Conservation (phyloP, 2,113 vertebrate genomes). For the Thalassarche chlororhynchos region DNA sequence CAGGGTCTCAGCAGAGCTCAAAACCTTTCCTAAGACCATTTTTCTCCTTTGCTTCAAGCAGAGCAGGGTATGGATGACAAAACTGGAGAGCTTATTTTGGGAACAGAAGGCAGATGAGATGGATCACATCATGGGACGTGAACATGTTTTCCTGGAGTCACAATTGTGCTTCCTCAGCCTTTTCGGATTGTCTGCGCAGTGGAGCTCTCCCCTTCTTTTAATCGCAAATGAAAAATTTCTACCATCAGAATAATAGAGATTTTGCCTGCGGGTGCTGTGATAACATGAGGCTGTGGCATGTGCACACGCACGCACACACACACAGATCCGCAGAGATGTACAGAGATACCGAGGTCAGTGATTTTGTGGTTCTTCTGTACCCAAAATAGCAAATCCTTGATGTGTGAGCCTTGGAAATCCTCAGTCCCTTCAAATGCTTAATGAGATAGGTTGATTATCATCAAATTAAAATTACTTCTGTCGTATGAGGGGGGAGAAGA, state of each 20-base stretch:
- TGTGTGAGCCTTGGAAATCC: background rate
- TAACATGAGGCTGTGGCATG: background rate
- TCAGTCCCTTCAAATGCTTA: background rate
- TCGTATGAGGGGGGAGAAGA: background rate
- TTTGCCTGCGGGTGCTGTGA: background rate
- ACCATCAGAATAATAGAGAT: background rate
- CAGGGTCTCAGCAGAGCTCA: background rate
- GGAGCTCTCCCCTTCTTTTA: background rate
- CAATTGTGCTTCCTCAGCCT: background rate
- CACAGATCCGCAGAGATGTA: background rate
- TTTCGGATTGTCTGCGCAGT: background rate
- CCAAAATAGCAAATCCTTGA: background rate
- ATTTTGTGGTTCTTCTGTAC: background rate
- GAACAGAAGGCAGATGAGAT: background rate
- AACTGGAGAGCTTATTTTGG: background rate
- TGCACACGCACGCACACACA: background rate
- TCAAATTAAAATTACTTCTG: background rate
- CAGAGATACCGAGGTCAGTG: background rate
- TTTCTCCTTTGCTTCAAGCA: background rate
- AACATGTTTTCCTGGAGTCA: background rate
- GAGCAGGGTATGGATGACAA: background rate
- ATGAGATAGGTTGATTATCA: background rate
- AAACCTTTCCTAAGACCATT: background rate
- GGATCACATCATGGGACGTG: fast-evolving
- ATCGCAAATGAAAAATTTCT: background rate